phyloP scores from a whole-genome alignment of 2,113 vertebrate species.

The Anolis sagrei region DNA sequence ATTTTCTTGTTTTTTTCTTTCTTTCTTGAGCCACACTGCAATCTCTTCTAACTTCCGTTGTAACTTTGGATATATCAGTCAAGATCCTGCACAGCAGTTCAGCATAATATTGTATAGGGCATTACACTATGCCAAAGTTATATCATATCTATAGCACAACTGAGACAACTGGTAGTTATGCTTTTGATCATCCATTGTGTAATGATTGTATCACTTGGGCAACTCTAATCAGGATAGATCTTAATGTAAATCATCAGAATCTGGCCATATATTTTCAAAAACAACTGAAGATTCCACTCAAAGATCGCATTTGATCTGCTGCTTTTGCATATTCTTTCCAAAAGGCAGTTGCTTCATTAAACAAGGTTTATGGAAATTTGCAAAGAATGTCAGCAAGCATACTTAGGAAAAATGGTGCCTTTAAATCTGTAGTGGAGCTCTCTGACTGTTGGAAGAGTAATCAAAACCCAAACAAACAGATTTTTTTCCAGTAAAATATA shows the following conservation, averaged over 20 bases:
- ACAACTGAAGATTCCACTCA: constrained; percentile 16
- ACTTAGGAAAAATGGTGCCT: background rate
- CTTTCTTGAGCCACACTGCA: background rate
- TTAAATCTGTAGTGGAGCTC: background rate
- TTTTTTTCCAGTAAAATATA: constrained; percentile 26
- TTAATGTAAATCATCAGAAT: too few relatives aligned
- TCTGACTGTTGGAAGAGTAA: background rate
- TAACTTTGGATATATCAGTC: background rate
- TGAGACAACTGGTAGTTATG: too few relatives aligned
- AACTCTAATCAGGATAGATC: too few relatives aligned
- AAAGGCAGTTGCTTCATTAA: constrained; percentile 8
- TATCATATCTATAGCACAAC: too few relatives aligned
- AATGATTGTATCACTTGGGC: too few relatives aligned
- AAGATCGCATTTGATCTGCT: constrained; percentile 35
- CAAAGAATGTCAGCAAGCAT: background rate
- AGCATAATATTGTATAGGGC: too few relatives aligned
- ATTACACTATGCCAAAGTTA: too few relatives aligned
- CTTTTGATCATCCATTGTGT: too few relatives aligned
- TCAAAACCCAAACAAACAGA: constrained; percentile 9
- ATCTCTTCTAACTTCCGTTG: background rate
- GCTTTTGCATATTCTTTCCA: constrained; percentile 22
- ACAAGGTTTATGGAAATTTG: background rate
- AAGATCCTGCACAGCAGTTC: too few relatives aligned
- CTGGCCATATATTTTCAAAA: constrained; percentile 13
- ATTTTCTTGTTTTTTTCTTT: background rate